Evolutionary conservation across 2,113 vertebrate species (phyloP), one percentile per base, ranked within the genome.

Genomic region (Osmerus eperlanus): DNA sequence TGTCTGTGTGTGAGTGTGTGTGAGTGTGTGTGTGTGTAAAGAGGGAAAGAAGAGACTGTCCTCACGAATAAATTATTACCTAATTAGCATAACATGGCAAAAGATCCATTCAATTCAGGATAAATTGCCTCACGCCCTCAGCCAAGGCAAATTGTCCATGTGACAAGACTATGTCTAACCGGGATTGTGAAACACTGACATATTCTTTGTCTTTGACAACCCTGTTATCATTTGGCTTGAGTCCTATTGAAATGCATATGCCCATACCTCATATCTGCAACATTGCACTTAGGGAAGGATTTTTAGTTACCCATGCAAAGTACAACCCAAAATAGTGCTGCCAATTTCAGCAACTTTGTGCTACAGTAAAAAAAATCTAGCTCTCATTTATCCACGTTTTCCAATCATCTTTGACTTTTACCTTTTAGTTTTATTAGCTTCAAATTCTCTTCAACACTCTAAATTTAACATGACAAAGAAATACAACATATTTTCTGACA

Each of bases 41-140:
- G 41, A 47, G 41, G 41, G 41, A 64, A 29, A 72, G 71, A 74
- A 64, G 41, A 56, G 19, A 72, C 29, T 14, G 66, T 75, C 32
- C 59, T 61, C 69, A 19, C 51, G 54, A 78, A 78, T 80, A 78
- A 77, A 77, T 76, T 69, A 84, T 52, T 55, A 12, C 51, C n/a
- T 56, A 47, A 81, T 82, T 68, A 79, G 63, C 54, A 75, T 75
- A 77, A 74, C 23, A 73, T 66, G 62, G 70, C 76, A 67, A 70
- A 72, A 67, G 29, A 75, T 73, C 70, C 67, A 59, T 82, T 64
- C 70, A 67, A 55, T 67, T 54, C 51, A 69, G 60, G 68, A 78
- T 74, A 72, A 75, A 79, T 62, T 68, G 65, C 80, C 56, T 71
- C 67, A 54, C 68, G 66, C 77, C 70, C 71, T 80, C 73, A 72